These are phyloP conservation scores for Oligia strigilis DNA, from an alignment of 2,888 invertebrate species.

Conservation along the genomic window DNA sequence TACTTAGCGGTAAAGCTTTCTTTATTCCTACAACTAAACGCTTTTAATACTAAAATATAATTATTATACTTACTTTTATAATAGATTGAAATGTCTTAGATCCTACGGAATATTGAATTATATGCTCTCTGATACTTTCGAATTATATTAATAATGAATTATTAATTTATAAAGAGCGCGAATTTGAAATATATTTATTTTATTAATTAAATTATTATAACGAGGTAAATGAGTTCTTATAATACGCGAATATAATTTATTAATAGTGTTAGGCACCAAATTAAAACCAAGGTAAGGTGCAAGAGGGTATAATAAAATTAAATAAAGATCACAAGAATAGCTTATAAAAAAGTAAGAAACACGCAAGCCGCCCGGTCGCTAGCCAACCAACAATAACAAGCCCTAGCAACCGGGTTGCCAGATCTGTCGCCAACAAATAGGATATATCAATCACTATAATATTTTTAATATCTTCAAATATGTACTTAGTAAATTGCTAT, in stretches of 20 bases:
- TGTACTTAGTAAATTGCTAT: neutral
- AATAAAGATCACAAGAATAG: too few species aligned
- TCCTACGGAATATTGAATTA: constrained; percentile 30
- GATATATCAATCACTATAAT: constrained; percentile 13
- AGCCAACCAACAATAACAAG: too few species aligned
- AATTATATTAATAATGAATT: neutral
- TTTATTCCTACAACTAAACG: constrained; percentile 48
- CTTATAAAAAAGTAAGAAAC: too few species aligned
- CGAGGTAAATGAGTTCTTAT: constrained; percentile 57
- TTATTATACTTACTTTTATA: constrained; percentile 49
- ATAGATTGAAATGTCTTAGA: constrained; percentile 34
- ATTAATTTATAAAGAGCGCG: constrained; percentile 21
- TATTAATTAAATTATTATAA: constrained; percentile 14
- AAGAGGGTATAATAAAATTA: too few species aligned
- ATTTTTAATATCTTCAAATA: constrained; percentile 8
- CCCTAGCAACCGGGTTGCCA: too few species aligned
- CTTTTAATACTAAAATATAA: constrained; percentile 38
- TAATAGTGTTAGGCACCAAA: too few species aligned
- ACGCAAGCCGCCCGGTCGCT: too few species aligned
- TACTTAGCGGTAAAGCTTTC: constrained; percentile 55
- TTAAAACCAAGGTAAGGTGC: too few species aligned
- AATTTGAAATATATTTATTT: constrained; percentile 8
- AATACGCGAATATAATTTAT: constrained; percentile 28
- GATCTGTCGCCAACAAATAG: too few species aligned
- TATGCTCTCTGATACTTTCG: neutral